phyloP scores from a whole-genome alignment of 2,113 vertebrate species.

The Lethenteron reissneri region DNA sequence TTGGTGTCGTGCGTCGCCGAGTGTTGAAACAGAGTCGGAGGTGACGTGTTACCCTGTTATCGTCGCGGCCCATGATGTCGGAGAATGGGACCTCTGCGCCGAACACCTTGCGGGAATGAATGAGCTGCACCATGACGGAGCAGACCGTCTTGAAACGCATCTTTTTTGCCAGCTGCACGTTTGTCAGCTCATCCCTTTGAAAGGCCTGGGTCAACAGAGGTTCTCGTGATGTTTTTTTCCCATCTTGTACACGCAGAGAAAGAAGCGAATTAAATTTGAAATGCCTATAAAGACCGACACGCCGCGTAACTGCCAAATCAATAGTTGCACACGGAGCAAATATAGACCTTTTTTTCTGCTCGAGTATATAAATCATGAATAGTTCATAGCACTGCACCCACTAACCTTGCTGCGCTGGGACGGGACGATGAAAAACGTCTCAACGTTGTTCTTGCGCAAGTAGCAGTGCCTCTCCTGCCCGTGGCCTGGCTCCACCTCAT shows the following conservation, averaged over 20 bases:
- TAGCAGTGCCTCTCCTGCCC: conserved; percentile 28
- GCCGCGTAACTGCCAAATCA: no score
- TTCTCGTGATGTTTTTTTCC: no score
- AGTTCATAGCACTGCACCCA: not conserved
- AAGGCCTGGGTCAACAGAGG: conserved; percentile 47
- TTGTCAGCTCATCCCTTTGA: conserved; percentile 85
- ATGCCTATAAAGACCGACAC: no score
- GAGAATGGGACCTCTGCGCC: conserved; percentile 97
- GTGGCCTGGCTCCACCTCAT: conserved; percentile 25
- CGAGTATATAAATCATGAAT: no score
- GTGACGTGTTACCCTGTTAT: conserved; percentile 30
- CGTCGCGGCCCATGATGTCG: conserved; percentile 90
- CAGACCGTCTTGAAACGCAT: conserved; percentile 99
- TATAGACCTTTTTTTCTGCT: no score
- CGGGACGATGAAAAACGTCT: conserved; percentile 31
- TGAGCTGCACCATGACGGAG: conserved; percentile 89
- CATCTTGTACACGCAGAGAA: no score
- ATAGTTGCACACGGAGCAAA: no score
- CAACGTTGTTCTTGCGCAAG: conserved; percentile 27
- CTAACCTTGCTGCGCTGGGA: no score
- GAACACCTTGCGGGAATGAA: conserved; percentile 99
- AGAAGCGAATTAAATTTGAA: no score
- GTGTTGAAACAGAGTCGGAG: no score
- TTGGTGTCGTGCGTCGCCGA: no score
- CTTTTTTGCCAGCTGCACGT: conserved; percentile 94